Percentiles rank a stretch among this genome's conserved stretches.
Evolutionary conservation across 2,797 vertebrate genomes (phyloP).

Genomic region (Rhadinocentrus ornatus): DNA sequence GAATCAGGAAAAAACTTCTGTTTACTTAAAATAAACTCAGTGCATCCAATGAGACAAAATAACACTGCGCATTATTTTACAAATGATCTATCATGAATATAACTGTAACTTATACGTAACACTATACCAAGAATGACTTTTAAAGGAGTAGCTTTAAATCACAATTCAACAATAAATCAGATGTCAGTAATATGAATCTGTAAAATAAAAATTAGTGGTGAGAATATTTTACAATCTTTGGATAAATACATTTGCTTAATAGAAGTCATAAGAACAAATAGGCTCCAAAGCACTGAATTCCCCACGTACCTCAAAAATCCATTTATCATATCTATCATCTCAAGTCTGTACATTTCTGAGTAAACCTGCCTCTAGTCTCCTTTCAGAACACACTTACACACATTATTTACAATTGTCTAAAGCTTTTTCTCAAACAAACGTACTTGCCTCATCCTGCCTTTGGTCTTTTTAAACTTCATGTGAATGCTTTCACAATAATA

Average conservation of each 20-base stretch:
- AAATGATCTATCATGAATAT: conserved; percentile 2
- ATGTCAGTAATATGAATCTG: neutral
- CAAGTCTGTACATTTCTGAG: conserved; percentile 20
- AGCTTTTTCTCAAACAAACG: conserved; percentile 12
- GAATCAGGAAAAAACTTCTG: conserved; percentile 2
- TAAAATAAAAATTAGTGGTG: neutral
- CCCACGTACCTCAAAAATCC: conserved; percentile 1
- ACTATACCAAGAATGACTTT: conserved; percentile 20
- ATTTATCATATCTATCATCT: conserved; percentile 26
- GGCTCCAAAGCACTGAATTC: neutral
- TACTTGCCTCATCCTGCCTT: conserved; percentile 20
- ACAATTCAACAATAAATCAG: neutral
- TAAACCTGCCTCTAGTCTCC: conserved; percentile 15
- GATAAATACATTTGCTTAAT: conserved; percentile 6
- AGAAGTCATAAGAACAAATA: conserved; percentile 25
- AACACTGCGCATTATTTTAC: conserved; percentile 19
- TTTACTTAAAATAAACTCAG: conserved; percentile 43
- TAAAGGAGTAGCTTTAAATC: neutral
- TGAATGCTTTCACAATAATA: conserved; percentile 11
- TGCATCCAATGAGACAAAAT: conserved; percentile 14
- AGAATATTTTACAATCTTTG: conserved; percentile 13
- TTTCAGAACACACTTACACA: conserved; percentile 17
- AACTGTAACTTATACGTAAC: conserved; percentile 47
- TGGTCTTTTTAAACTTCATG: conserved; percentile 38
- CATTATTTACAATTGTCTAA: conserved; percentile 36